These are phyloP conservation scores for Polyergus mexicanus DNA, from an alignment of 1,140 invertebrate genomes.

Conservation along the genomic window DNA sequence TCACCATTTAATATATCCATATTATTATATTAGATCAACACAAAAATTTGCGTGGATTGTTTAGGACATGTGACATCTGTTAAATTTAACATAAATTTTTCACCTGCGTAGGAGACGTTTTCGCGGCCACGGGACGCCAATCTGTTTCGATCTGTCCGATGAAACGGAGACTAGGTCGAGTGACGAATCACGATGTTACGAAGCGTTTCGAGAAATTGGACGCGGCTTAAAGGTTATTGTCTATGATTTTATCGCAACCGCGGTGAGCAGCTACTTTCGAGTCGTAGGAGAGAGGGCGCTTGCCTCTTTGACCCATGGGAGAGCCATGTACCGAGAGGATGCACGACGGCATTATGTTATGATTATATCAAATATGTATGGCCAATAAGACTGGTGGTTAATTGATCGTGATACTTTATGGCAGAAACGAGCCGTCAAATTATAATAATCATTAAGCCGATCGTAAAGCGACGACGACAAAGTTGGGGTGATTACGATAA, in stretches of 20 bases:
- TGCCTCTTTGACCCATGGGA: slow-evolving; percentile 3
- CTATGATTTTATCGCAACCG: slow-evolving; percentile 53
- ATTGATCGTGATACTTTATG: slow-evolving; percentile 32
- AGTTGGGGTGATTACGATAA: too few species aligned
- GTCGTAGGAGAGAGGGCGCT: slow-evolving; percentile 18
- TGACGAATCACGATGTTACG: slow-evolving; percentile 64
- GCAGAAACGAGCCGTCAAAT: slow-evolving; percentile 9
- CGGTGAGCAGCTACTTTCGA: slow-evolving; percentile 56
- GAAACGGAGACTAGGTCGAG: slow-evolving; percentile 68
- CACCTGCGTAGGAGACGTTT: background rate
- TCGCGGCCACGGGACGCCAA: slow-evolving; percentile 27
- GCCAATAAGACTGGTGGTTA: slow-evolving; percentile 24
- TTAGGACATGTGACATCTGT: too few species aligned
- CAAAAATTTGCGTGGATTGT: too few species aligned
- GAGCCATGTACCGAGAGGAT: background rate
- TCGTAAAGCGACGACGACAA: background rate
- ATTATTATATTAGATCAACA: too few species aligned
- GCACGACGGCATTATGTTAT: background rate
- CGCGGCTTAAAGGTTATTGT: slow-evolving; percentile 68
- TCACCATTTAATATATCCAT: too few species aligned
- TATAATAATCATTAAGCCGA: slow-evolving; percentile 34
- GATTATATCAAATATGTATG: slow-evolving; percentile 15
- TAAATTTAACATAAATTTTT: too few species aligned
- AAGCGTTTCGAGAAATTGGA: slow-evolving; percentile 73
- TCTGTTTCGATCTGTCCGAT: slow-evolving; percentile 64